Base-by-base conservation (phyloP, 2,113 vertebrate genomes). In the Ancistrus triradiatus region DNA sequence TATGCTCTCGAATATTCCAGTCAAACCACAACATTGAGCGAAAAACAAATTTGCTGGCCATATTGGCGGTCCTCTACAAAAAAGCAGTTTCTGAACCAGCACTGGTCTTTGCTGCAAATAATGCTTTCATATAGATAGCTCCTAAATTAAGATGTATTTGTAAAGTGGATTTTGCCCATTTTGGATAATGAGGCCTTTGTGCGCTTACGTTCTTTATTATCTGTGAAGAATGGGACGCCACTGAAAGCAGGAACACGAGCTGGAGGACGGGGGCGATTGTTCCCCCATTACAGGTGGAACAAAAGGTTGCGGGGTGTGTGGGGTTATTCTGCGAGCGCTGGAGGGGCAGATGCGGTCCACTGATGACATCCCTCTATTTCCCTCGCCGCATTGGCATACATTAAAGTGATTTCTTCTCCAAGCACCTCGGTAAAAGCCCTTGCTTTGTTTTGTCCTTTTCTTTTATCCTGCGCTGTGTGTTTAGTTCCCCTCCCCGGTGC, bases 371-470 rank as follows among this genome's bases (percentile, higher is more conserved):
- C 48, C 63, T 62, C 51, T 18, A 47, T 59, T 65, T 47, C 49
- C 55, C 62, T 22, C 15, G 11, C 51, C 21, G 58, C 40, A 27
- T 43, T 38, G 59, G 69, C 35, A 63, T 48, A 40, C 59, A 56
- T 66, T 55, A 61, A 70, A 55, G 35, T 31, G 44, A 59, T 62
- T 65, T 70, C 49, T 66, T 70, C 53, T 37, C 42, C 37, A 38
- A 47, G 43, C 65, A 61, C 69, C 74, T 33, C 25, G 59, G 68
- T 68, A 68, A 74, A 74, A 76, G 70, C 70, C 52, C 49, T 38
- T 48, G 63, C 65, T 73, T 72, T 72, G 61, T 72, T 68, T 70
- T 66, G 25, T 59, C 47, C 19, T 22, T 28, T 25, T 63, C 50
- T 69, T 57, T 60, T 35, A 63, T 38, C 48, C 56, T 70, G 33